A percentile compares a stretch with the other conserved stretches of the same genome.
Evolutionary conservation across 2,113 vertebrate genomes (phyloP).

Genomic region (Lampris megalopsis): DNA sequence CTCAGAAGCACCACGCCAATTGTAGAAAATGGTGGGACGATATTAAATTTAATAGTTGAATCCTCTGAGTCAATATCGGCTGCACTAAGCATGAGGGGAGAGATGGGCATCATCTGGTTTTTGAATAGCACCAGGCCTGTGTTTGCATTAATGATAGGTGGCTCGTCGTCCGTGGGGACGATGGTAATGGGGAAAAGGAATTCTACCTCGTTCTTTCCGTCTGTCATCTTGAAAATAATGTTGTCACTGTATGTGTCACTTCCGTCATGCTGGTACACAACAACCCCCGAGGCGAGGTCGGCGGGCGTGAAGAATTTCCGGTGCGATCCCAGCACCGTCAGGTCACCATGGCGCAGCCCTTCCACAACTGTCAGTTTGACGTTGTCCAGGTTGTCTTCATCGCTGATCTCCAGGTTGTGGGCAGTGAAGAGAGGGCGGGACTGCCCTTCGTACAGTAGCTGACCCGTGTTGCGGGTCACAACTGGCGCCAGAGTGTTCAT

Average conservation of each 20-base stretch:
- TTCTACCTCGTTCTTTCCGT: constrained; percentile 90
- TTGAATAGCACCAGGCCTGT: constrained; percentile 90
- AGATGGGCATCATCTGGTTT: constrained; percentile 87
- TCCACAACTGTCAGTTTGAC: constrained; percentile 88
- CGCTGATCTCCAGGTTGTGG: constrained; percentile 90
- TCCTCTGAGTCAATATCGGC: constrained; percentile 95
- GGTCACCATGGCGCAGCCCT: constrained; percentile 89
- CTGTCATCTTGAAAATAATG: constrained; percentile 91
- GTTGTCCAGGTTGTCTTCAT: constrained; percentile 89
- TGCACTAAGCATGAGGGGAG: constrained; percentile 87
- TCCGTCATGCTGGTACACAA: constrained; percentile 92
- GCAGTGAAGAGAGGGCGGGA: constrained; percentile 87
- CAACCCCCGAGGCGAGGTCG: constrained; percentile 84
- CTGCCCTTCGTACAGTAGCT: constrained; percentile 94
- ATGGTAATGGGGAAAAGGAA: constrained; percentile 95
- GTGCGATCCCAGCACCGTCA: constrained; percentile 83
- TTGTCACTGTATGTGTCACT: constrained; percentile 94
- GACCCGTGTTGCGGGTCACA: constrained; percentile 91
- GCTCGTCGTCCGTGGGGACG: constrained; percentile 93
- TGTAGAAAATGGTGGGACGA: constrained; percentile 82
- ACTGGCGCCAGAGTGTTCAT: constrained; percentile 94
- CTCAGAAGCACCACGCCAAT: constrained; percentile 88
- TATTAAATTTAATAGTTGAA: constrained; percentile 86
- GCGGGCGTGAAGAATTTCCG: constrained; percentile 87
- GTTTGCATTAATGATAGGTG: constrained; percentile 92